phyloP scores from a whole-genome alignment of 1,140 invertebrate species.

The Drosophila malerkotliana region DNA sequence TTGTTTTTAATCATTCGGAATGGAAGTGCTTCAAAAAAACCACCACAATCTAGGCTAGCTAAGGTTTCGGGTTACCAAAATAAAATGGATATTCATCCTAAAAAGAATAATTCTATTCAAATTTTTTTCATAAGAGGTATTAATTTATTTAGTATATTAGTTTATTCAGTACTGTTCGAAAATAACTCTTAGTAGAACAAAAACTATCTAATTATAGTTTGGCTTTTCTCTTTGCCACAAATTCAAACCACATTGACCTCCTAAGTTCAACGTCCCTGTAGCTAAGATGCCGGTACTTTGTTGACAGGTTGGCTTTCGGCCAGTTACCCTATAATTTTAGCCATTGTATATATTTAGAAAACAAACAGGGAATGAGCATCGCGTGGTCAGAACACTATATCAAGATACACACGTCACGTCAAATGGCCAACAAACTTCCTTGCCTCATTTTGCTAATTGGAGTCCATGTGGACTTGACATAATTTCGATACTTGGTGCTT shows the following conservation, averaged over 20 bases:
- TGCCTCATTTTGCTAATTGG: neutral
- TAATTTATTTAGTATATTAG: too few species aligned
- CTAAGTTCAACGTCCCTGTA: slow-evolving; percentile 16
- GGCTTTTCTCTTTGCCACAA: neutral
- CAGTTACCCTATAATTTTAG: slow-evolving; percentile 37
- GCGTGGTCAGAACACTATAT: slow-evolving; percentile 14
- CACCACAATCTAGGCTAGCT: neutral
- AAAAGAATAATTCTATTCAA: neutral
- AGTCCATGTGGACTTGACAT: slow-evolving; percentile 25
- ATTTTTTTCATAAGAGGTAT: neutral
- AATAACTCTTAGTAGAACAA: too few species aligned
- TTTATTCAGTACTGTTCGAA: too few species aligned
- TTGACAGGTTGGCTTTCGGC: slow-evolving; percentile 36
- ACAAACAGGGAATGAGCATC: slow-evolving; percentile 7
- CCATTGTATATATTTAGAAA: slow-evolving; percentile 31
- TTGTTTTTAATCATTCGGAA: slow-evolving; percentile 45
- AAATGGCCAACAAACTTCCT: slow-evolving; percentile 2
- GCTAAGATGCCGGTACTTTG: slow-evolving; percentile 5
- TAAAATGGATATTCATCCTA: neutral
- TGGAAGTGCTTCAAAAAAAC: slow-evolving; percentile 7
- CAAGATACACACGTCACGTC: slow-evolving; percentile 29
- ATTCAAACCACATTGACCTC: slow-evolving; percentile 5
- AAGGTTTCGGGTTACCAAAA: slow-evolving; percentile 14
- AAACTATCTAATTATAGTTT: neutral
- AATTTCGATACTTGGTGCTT: slow-evolving; percentile 42